Base-by-base conservation (phyloP, 1,140 invertebrate species). In the Tetragnatha versicolor region DNA sequence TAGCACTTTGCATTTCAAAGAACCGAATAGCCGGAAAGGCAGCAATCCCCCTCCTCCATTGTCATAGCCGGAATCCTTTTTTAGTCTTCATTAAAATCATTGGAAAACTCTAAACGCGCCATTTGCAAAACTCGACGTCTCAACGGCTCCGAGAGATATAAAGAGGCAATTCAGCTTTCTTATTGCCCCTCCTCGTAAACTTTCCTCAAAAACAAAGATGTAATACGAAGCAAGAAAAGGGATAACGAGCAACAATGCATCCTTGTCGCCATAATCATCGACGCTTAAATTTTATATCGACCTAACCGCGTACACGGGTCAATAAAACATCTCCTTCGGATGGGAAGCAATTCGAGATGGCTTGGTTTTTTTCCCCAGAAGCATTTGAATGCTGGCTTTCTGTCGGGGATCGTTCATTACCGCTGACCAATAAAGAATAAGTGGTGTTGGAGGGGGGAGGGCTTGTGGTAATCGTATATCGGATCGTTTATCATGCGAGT, bases 111-210 rank as follows among this genome's bases (percentile, higher is more conserved):
- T 42, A 42, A 45, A 12, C 17, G 22, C 22, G 14, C 60, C 22
- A 63, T 63, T 63, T 42, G 60, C 37, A 42, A 63, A 63, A 39
- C 60, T 63, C 37, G 35, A 27, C 22, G 27, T 45, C n/a, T 45
- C n/a, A 45, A 45, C 42, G n/a, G 42, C 31, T 37, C 2, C n/a
- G n/a, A 29, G 20, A 63, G 35, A 63, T 31, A 63, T 39, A 42
- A 20, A 39, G 25, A 63, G 25, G 33, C 9, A 58, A 33, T 7
- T 58, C n/a, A n/a, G n/a, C n/a, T n/a, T n/a, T n/a, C 37, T 63
- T 63, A 63, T 63, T 63, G 60, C 60, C 12, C 42, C 42, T 27
- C 27, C 60, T 45, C 60, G 42, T 63, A 63, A 63, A 63, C n/a
- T 63, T 37, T 39, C 60, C 22, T 42, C 3, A 20, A 42, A 42